Evolutionary conservation across 2,888 invertebrate species (phyloP).

Genomic region (Lithodes maja): DNA sequence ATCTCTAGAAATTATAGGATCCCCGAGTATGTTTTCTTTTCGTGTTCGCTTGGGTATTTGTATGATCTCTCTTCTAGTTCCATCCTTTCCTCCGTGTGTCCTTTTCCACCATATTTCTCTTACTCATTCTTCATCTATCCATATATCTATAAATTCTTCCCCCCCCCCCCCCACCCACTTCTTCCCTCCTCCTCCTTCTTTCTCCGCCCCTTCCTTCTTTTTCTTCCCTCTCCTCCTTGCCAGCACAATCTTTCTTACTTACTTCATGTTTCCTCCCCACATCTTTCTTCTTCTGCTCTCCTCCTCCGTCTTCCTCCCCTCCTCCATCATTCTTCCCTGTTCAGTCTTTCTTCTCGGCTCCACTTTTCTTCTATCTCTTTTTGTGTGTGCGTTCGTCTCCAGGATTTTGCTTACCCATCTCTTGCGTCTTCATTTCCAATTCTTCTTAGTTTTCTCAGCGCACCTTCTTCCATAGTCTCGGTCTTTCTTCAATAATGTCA

Average conservation of each 20-base stretch:
- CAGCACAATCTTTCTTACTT: neutral
- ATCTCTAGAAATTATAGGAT: no score
- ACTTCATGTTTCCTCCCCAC: neutral
- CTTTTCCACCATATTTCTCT: neutral
- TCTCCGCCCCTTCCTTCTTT: neutral
- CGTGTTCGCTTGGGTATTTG: no score
- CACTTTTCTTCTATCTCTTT: neutral
- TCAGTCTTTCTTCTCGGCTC: neutral
- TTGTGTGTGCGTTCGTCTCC: no score
- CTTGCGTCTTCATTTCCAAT: no score
- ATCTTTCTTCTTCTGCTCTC: neutral
- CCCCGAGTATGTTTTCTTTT: no score
- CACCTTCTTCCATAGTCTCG: no score
- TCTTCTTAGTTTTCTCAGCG: no score
- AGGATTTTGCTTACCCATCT: no score
- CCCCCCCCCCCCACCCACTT: neutral
- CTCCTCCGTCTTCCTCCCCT: constrained; percentile 6
- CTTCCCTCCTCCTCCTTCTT: neutral
- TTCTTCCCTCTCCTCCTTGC: no score
- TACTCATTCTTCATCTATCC: neutral
- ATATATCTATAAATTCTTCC: neutral
- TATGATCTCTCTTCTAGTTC: neutral
- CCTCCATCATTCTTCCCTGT: neutral
- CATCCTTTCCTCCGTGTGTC: neutral
- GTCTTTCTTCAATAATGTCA: no score